Percentiles rank a stretch among this genome's conserved stretches.
phyloP scores from a whole-genome alignment of 1,140 invertebrate species.

The Mesaphorura yosii region DNA sequence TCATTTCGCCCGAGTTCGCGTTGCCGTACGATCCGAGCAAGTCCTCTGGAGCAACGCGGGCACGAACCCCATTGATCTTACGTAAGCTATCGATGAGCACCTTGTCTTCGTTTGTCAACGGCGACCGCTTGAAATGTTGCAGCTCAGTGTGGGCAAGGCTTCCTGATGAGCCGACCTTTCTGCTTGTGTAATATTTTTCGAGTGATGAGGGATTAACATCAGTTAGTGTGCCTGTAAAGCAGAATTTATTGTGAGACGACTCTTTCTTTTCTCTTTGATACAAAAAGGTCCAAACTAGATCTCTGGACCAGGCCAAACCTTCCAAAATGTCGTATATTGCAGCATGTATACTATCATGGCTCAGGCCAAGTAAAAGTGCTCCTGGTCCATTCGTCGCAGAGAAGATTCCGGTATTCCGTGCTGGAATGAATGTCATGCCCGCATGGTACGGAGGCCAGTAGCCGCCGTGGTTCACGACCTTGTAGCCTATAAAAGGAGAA shows the following conservation, averaged over 20 bases:
- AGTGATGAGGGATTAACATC: background rate
- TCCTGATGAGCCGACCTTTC: no score
- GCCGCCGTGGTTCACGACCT: background rate
- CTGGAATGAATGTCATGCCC: background rate
- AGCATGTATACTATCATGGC: background rate
- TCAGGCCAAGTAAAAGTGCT: background rate
- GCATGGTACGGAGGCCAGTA: background rate
- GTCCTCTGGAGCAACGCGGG: no score
- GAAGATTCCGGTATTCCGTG: background rate
- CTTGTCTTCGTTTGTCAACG: background rate
- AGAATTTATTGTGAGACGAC: background rate
- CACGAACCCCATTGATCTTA: background rate
- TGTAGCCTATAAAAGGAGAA: slow-evolving; percentile 5
- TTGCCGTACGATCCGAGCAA: no score
- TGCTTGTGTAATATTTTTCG: no score
- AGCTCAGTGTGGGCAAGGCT: background rate
- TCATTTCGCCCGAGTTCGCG: background rate
- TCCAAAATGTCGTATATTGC: slow-evolving; percentile 4
- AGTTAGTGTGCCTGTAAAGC: background rate
- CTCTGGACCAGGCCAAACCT: background rate
- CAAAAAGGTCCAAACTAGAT: background rate
- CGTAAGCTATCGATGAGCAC: background rate
- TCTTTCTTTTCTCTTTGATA: background rate
- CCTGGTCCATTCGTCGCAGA: slow-evolving; percentile 1
- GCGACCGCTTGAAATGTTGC: no score